phyloP scores from a whole-genome alignment of 2,797 vertebrate genomes.

The Pipistrellus pipistrellus region DNA sequence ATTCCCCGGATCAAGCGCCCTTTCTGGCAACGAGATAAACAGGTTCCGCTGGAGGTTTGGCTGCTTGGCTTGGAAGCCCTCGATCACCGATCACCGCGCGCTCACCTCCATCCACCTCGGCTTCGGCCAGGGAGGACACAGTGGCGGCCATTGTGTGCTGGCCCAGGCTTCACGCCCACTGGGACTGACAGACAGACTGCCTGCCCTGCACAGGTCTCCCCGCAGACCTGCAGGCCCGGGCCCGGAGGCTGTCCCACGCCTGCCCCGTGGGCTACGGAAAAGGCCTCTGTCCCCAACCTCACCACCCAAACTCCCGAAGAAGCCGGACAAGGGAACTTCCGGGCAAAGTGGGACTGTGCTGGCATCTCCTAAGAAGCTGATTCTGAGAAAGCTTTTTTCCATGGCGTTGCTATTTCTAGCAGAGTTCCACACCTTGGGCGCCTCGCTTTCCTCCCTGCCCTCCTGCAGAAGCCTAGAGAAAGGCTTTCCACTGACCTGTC shows the following conservation, averaged over 20 bases:
- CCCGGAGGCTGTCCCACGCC: background rate
- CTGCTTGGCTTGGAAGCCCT: constrained; percentile 1
- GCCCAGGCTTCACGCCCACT: background rate
- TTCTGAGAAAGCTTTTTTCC: constrained; percentile 29
- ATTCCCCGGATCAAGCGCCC: constrained; percentile 68
- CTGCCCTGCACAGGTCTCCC: background rate
- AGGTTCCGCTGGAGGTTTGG: constrained; percentile 74
- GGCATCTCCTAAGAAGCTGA: constrained; percentile 3
- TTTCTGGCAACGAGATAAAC: constrained; percentile 76
- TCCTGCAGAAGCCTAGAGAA: background rate
- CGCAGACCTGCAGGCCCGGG: background rate
- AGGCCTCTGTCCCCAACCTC: background rate
- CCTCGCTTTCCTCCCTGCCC: background rate
- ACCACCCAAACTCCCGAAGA: background rate
- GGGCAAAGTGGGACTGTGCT: background rate
- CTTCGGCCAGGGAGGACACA: constrained; percentile 24
- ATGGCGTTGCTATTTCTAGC: constrained; percentile 10
- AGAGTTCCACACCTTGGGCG: background rate
- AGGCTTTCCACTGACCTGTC: constrained; percentile 2
- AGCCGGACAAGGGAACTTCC: background rate
- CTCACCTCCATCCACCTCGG: background rate
- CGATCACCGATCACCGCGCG: background rate
- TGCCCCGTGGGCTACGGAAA: background rate
- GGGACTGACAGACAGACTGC: constrained; percentile 22
- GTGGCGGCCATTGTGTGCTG: constrained; percentile 58